Evolutionary conservation across 1,140 invertebrate species (phyloP), one percentile per base, ranked within the genome.

Genomic region (Aphelenchoides fujianensis): DNA sequence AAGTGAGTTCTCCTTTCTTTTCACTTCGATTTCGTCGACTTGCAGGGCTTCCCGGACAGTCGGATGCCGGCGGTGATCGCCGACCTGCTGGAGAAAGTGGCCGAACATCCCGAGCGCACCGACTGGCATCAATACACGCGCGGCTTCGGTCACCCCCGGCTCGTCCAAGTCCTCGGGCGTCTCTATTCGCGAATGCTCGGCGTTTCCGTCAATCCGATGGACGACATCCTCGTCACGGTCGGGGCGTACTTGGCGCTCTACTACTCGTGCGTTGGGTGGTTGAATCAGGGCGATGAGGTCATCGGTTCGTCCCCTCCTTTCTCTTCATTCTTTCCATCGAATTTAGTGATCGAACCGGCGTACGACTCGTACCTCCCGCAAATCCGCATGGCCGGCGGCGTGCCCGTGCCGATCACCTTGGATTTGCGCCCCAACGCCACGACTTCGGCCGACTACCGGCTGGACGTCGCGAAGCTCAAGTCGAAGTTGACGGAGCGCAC

Each of bases 301-400:
- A 82, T 76, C 34, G 74, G 77, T 83, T 28, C 75, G 78, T 71
- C 9, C 3, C 68, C 68, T 57, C 27, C 28, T 61, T 68, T 74
- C 30, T 31, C n/a, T n/a, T 30, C 36, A 1, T 66, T 1, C 31
- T 12, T 1, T 19, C 31, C 37, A n/a, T 66, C 7, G 12, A 2
- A 16, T 94, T 95, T 97, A 72, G 93, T 99, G 32, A 94, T 98
- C 73, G 96, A 98, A 85, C 96, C 96, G 5, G 98, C 92, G 85
- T 98, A 95, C 85, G 96, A 98, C 85, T 97, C 94, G 82, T 99
- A 98, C 84, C 91, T 92, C 72, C 93, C 94, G 1, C 95, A 98
- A 91, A 90, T 97, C 0, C 52, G 59, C 30, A 89, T 90, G 77
- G 92, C 92, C 34, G 93, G 93, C 0, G 96, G 93, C 9, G 88